Conservation (phyloP, 92 coral and sea anemone species). For the Scolanthus callimorphus region DNA sequence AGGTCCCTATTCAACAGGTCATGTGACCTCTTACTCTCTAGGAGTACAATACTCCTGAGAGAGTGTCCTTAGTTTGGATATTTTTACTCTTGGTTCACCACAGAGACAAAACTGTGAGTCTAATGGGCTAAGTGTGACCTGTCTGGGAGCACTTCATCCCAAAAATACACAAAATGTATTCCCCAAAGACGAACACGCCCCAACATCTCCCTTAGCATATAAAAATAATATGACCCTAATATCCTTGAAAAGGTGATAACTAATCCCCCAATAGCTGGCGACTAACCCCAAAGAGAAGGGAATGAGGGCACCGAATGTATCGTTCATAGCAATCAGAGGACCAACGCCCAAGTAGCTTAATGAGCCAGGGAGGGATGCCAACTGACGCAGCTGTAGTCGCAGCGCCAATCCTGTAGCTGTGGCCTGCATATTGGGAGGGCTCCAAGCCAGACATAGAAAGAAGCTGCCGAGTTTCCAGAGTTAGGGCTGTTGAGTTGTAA, state of each 20-base stretch:
- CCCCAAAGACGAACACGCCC: conserved; percentile 52
- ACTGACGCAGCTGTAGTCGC: conserved; percentile 48
- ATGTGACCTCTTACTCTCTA: background rate
- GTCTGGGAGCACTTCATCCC: conserved; percentile 37
- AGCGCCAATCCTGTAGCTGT: conserved; percentile 61
- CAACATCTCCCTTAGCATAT: no score
- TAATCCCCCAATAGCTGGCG: background rate
- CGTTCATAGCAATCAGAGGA: conserved; percentile 25
- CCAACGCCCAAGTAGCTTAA: conserved; percentile 30
- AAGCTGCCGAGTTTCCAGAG: conserved; percentile 22
- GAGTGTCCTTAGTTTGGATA: background rate
- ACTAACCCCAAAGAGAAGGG: conserved; percentile 8
- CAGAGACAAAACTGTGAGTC: background rate
- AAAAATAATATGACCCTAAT: no score
- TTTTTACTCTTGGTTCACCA: conserved; percentile 1
- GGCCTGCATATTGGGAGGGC: conserved; percentile 32
- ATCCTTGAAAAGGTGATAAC: background rate
- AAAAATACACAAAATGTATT: conserved; percentile 44
- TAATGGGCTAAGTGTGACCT: conserved; percentile 21
- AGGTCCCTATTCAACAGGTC: conserved; percentile 6
- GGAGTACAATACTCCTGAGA: background rate
- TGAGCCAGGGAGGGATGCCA: conserved; percentile 33
- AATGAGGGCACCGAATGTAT: conserved; percentile 27
- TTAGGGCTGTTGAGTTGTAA: conserved; percentile 18
- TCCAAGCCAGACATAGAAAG: conserved; percentile 23